phyloP scores from a whole-genome alignment of 30 jellyfish, hydroid and myxozoan species.

The Pelagia noctiluca region DNA sequence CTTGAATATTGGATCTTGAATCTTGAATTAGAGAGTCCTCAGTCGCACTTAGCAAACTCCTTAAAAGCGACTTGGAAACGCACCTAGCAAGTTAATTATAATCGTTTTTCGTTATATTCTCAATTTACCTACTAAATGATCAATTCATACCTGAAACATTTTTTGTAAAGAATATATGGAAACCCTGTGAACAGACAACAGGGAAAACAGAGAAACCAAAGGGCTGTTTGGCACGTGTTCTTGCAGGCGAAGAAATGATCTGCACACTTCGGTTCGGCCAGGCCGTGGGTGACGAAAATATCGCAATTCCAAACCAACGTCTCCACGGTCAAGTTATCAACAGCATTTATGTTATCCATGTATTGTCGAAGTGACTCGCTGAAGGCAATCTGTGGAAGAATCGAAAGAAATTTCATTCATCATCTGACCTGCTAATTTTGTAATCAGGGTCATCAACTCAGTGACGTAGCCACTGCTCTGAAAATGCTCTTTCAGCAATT shows the following conservation, averaged over 20 bases:
- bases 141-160: conserved; percentile 79
- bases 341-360: conserved; percentile 46
- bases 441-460: too few relatives aligned
- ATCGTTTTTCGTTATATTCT: too few relatives aligned
- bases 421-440: too few relatives aligned
- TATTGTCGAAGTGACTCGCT: conserved; percentile 74
- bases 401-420: not conserved
- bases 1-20: too few relatives aligned
- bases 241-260: conserved; percentile 89
- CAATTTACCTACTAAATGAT: too few relatives aligned
- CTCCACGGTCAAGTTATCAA: conserved; percentile 26
- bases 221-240: conserved; percentile 60
- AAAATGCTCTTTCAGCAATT: too few relatives aligned
- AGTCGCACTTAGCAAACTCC: too few relatives aligned
- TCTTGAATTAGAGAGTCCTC: too few relatives aligned
- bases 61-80: too few relatives aligned
- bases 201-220: conserved; percentile 91
- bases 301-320: conserved; percentile 84
- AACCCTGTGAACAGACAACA: conserved; percentile 79
- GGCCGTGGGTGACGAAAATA: conserved; percentile 76
- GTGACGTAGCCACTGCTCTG: too few relatives aligned
- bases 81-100: too few relatives aligned
- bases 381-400: conserved; percentile 59
- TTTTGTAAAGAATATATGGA: conserved; percentile 78
- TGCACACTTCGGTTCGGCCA: conserved; percentile 76